Conservation (phyloP, 1,140 invertebrate species). For the Goniozus legneri region DNA sequence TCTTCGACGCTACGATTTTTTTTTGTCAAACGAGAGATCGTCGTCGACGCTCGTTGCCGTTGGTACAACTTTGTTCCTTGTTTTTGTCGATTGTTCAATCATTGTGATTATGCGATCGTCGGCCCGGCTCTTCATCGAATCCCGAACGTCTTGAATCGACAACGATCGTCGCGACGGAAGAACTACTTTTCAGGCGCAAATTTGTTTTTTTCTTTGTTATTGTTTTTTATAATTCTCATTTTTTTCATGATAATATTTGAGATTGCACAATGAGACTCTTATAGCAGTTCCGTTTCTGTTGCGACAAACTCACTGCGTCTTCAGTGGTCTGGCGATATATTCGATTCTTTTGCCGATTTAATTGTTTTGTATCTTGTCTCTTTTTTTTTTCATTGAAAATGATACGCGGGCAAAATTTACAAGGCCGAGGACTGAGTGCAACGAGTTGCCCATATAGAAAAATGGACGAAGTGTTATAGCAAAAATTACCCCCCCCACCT, state of each 20-base stretch:
- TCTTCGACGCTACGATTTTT: slow-evolving; percentile 35
- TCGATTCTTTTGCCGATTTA: no score
- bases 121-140: not conserved
- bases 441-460: slow-evolving; percentile 39
- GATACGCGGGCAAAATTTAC: slow-evolving; percentile 20
- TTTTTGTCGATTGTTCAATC: not conserved
- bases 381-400: slow-evolving; percentile 6
- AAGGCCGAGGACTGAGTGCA: slow-evolving; percentile 33
- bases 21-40: slow-evolving; percentile 26
- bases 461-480: slow-evolving; percentile 41
- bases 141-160: slow-evolving; percentile 12
- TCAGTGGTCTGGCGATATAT: no score
- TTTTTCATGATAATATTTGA: slow-evolving; percentile 4
- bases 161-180: slow-evolving; percentile 12
- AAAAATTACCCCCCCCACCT: slow-evolving; percentile 23
- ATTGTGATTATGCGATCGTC: not conserved
- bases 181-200: slow-evolving; percentile 9
- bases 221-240: no score
- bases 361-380: no score
- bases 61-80: not conserved
- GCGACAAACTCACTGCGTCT: no score
- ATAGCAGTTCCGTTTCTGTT: no score
- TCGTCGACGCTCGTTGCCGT: slow-evolving; percentile 17
- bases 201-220: no score
- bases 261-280: slow-evolving; percentile 6